Evolutionary conservation across 2,113 vertebrate species (phyloP), one percentile per base, ranked within the genome.

Genomic region (Melanerpes formicivorus): DNA sequence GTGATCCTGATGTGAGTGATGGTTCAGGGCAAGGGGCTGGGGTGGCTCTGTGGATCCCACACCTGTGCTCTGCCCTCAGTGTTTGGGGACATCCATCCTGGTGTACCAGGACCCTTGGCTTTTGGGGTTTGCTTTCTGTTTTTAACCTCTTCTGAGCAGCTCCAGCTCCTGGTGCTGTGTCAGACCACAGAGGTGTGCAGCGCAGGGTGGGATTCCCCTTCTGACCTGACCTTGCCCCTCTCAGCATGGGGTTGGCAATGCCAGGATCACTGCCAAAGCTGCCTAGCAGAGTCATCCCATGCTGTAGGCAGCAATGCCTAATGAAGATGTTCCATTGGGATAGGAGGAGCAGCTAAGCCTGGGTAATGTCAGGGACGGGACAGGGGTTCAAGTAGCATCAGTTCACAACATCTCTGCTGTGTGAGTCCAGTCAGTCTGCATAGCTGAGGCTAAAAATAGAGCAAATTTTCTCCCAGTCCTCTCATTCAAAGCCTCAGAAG

Each of bases 381-480:
- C 54, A 6, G 13, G 90, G 87, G 91, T 95, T 90, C 96, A 95
- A 91, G 90, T 72, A 85, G 87, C 95, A 85, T 96, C 87, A 8
- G 91, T 87, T 91, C 87, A 55, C 88, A 84, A 23, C 89, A 88
- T 91, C 94, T 93, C 91, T 95, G 93, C 88, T 87, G 60, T 75
- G 79, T 86, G 95, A 62, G 94, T 89, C 96, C 93, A 91, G 90
- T 94, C 92, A 75, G 93, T 93, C 95, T 93, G 87, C 94, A 93
- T 94, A 80, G 78, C 90, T 93, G 66, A 6, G 25, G 34, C 93
- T 90, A 96, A 96, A 96, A 93, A 95, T 93, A 96, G 84, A 78
- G 63, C 75, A 42, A 60, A 67, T 82, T 95, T 96, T 92, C 91
- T 89, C 32, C 3, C 69, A 72, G 93, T 91, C 93, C 93, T 91